Conservation (phyloP, 2,113 vertebrate species). For the Dromaius novaehollandiae region DNA sequence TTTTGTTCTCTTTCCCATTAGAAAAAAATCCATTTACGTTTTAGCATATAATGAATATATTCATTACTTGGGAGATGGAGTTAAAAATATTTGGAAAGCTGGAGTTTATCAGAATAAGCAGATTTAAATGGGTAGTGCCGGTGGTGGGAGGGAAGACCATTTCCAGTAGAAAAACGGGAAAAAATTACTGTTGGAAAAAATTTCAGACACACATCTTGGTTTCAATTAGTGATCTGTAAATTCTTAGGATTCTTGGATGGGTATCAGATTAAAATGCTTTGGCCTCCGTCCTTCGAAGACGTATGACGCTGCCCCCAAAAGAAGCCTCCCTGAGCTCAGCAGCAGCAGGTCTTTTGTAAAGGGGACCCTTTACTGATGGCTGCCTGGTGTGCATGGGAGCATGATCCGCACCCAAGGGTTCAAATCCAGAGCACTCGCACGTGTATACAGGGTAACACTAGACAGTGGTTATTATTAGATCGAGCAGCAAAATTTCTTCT, state of each 20-base stretch:
- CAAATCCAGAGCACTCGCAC: background rate
- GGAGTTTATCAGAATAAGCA: background rate
- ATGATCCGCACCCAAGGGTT: background rate
- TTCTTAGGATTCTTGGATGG: background rate
- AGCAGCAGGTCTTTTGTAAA: background rate
- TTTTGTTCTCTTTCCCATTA: background rate
- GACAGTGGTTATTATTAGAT: background rate
- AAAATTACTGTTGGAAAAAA: background rate
- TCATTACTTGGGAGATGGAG: background rate
- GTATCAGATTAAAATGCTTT: background rate
- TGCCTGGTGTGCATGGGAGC: background rate
- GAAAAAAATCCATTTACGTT: constrained; percentile 10
- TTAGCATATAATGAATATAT: background rate
- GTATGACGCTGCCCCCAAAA: background rate
- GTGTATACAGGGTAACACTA: background rate
- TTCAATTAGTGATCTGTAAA: background rate
- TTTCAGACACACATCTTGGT: background rate
- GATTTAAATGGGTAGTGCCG: background rate
- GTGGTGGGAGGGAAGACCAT: background rate
- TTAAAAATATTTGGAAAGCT: background rate
- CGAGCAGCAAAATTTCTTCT: background rate
- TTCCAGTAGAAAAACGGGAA: background rate
- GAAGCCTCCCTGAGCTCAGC: background rate
- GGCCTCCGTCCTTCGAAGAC: background rate
- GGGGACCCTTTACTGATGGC: background rate